Evolutionary conservation across 2,113 vertebrate genomes (phyloP).

Genomic region (Sceloporus undulatus): DNA sequence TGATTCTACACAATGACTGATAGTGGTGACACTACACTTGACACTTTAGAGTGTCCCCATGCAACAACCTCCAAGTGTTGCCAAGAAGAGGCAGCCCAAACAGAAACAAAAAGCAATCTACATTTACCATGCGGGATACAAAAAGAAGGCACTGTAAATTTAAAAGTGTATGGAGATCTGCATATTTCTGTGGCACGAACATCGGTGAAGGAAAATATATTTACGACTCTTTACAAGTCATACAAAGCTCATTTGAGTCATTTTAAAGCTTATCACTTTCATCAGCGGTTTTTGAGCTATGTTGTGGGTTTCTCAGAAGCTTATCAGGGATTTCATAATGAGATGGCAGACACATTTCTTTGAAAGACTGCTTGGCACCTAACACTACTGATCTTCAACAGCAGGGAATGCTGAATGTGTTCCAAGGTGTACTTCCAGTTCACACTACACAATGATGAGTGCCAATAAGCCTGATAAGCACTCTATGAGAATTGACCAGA

Average conservation of each 20-base stretch:
- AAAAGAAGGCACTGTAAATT: no score
- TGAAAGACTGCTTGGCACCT: neutral
- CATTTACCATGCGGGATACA: no score
- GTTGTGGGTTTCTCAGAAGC: conserved; percentile 43
- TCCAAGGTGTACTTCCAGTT: neutral
- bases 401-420: neutral
- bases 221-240: neutral
- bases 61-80: no score
- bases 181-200: no score
- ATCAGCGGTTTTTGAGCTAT: conserved; percentile 18
- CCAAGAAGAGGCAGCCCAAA: no score
- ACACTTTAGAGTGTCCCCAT: neutral
- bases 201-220: neutral
- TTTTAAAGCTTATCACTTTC: conserved; percentile 22
- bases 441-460: neutral
- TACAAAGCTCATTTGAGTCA: conserved; percentile 55
- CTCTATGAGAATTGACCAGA: neutral
- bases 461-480: neutral
- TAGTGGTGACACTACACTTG: neutral
- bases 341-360: no score
- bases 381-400: neutral
- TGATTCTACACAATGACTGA: neutral
- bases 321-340: neutral
- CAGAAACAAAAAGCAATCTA: no score
- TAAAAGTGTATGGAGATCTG: no score